Percentiles rank a stretch among this genome's conserved stretches.
phyloP scores from a whole-genome alignment of 2,888 invertebrate genomes.

The Mamestra brassicae region DNA sequence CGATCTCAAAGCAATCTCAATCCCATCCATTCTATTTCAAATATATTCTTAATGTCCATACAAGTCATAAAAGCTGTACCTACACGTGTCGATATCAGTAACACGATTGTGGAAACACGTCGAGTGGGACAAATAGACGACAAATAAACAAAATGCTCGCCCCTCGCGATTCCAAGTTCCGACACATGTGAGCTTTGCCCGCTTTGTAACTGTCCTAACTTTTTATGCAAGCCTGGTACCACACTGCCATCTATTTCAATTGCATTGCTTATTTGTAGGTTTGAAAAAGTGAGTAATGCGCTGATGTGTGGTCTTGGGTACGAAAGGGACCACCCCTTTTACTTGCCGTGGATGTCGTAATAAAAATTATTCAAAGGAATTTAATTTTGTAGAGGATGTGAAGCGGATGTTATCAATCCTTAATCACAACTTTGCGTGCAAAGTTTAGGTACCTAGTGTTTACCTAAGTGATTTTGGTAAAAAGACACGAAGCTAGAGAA shows the following conservation, averaged over 20 bases:
- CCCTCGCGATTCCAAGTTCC: conserved; percentile 47
- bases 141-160: conserved; percentile 64
- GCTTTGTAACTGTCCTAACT: conserved; percentile 69
- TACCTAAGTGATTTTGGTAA: not conserved
- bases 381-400: conserved; percentile 18
- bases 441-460: not conserved
- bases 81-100: conserved; percentile 53
- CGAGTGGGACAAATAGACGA: conserved; percentile 63
- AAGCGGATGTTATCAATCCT: conserved; percentile 18
- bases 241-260: conserved; percentile 50
- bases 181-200: conserved; percentile 67
- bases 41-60: conserved; percentile 33
- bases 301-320: conserved; percentile 47
- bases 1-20: conserved; percentile 8
- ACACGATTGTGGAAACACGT: conserved; percentile 43
- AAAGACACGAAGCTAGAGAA: not conserved
- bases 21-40: conserved; percentile 10
- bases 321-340: conserved; percentile 33
- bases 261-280: conserved; percentile 41
- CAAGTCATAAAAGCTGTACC: conserved; percentile 30
- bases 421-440: conserved; percentile 8
- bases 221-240: conserved; percentile 67
- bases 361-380: conserved; percentile 17
- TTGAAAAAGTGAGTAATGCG: conserved; percentile 44
- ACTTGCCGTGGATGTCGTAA: conserved; percentile 11